These are phyloP conservation scores for Lomographa bimaculata DNA, from an alignment of 2,888 invertebrate genomes.

Conservation along the genomic window DNA sequence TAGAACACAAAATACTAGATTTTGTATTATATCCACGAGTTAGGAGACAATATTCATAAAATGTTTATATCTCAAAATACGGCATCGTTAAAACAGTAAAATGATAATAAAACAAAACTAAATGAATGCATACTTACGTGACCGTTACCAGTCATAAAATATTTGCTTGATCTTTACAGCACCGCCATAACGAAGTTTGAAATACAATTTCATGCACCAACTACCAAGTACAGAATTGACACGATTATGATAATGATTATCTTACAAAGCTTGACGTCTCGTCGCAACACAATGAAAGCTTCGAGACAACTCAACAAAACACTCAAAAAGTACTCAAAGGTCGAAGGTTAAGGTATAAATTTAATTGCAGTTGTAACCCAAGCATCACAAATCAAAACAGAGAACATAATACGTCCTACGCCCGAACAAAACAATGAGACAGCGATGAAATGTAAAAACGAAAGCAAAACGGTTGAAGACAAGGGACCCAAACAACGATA, in stretches of 20 bases:
- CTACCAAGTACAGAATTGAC: slow-evolving; percentile 30
- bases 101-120: too few species aligned
- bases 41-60: too few species aligned
- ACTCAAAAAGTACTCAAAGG: slow-evolving; percentile 34
- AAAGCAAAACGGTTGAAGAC: slow-evolving; percentile 52
- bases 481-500: slow-evolving; percentile 62
- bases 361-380: slow-evolving; percentile 41
- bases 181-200: background rate
- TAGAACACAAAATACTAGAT: too few species aligned
- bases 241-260: slow-evolving; percentile 38
- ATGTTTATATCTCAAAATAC: too few species aligned
- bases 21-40: too few species aligned
- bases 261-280: slow-evolving; percentile 34
- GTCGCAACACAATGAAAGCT: slow-evolving; percentile 36
- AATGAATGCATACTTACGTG: too few species aligned
- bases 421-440: slow-evolving; percentile 60
- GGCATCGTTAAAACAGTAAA: too few species aligned
- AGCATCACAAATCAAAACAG: slow-evolving; percentile 52
- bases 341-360: slow-evolving; percentile 43
- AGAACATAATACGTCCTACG: slow-evolving; percentile 61
- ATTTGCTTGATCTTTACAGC: too few species aligned
- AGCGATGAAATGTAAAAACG: slow-evolving; percentile 51
- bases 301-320: slow-evolving; percentile 18
- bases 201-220: slow-evolving; percentile 20
- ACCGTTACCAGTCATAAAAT: too few species aligned